Percentiles rank a stretch among this genome's conserved stretches.
Evolutionary conservation across 1,140 invertebrate species (phyloP).

Genomic region (Holcopasites calliopsidis): DNA sequence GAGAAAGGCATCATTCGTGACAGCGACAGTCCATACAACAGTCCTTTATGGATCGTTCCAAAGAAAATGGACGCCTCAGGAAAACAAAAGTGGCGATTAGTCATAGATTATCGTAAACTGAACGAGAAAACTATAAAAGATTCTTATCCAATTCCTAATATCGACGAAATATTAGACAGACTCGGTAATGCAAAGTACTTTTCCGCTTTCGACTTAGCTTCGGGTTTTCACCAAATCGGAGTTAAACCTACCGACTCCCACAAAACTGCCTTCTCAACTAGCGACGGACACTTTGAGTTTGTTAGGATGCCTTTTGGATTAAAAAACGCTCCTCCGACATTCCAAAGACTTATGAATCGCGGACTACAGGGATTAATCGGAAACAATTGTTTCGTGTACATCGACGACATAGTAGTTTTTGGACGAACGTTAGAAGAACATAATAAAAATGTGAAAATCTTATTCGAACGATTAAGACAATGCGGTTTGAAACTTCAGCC

Average conservation of each 20-base stretch:
- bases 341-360: constrained; percentile 2
- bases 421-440: background rate
- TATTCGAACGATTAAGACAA: constrained; percentile 10
- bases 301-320: constrained; percentile 18
- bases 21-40: background rate
- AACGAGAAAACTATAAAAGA: constrained; percentile 23
- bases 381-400: background rate
- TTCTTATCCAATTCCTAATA: background rate
- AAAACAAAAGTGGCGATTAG: constrained; percentile 17
- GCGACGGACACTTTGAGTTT: constrained; percentile 5
- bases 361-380: background rate
- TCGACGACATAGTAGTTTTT: constrained; percentile 29
- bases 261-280: constrained; percentile 5
- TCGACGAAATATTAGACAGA: constrained; percentile 14
- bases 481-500: constrained; percentile 4
- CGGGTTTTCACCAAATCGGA: constrained; percentile 3
- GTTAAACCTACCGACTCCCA: background rate
- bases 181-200: constrained; percentile 6
- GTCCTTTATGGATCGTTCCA: constrained; percentile 11
- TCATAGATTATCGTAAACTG: constrained; percentile 4
- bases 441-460: background rate
- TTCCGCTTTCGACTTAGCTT: background rate
- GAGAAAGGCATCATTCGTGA: background rate
- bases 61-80: background rate
- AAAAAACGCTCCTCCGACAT: background rate